Evolutionary conservation across 53 echinoderm and acorn worm species (phyloP).

Genomic region (Stichopus horrens): DNA sequence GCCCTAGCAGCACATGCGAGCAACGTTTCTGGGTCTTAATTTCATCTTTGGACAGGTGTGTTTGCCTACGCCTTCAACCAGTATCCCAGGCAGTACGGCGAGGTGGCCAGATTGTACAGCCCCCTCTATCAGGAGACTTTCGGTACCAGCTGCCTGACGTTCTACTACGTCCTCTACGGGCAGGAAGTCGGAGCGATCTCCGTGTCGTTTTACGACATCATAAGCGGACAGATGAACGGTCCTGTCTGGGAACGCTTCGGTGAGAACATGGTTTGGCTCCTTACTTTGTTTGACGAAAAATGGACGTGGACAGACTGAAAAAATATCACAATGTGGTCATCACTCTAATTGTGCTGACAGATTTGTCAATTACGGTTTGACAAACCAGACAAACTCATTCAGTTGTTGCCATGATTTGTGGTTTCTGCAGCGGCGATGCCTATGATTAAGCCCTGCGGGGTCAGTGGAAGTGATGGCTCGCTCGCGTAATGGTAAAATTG

Average conservation of each 20-base stretch:
- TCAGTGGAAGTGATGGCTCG: too few species aligned
- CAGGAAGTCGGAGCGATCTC: constrained; percentile 50
- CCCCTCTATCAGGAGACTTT: constrained; percentile 50
- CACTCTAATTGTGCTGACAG: too few species aligned
- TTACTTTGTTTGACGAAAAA: too few species aligned
- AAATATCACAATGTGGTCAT: not conserved
- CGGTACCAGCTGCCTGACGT: constrained; percentile 39
- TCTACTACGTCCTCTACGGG: constrained; percentile 54
- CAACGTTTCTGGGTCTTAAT: too few species aligned
- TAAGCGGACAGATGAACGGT: constrained; percentile 14
- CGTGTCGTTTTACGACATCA: constrained; percentile 48
- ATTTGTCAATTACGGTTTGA: too few species aligned
- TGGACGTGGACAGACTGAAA: too few species aligned
- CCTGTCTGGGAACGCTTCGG: constrained; percentile 25
- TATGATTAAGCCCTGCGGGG: too few species aligned
- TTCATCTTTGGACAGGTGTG: constrained; percentile 24
- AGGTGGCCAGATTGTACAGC: constrained; percentile 67
- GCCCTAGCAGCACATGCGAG: too few species aligned
- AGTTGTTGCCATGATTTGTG: too few species aligned
- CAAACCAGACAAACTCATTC: too few species aligned
- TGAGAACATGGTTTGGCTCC: not conserved
- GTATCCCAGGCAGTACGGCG: constrained; percentile 31
- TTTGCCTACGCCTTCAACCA: constrained; percentile 50
- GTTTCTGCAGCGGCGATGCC: too few species aligned
- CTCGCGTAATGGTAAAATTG: too few species aligned